Evolutionary conservation across 1,140 invertebrate species (phyloP), one percentile per base, ranked within the genome.

Genomic region (Drosophila bipectinata): DNA sequence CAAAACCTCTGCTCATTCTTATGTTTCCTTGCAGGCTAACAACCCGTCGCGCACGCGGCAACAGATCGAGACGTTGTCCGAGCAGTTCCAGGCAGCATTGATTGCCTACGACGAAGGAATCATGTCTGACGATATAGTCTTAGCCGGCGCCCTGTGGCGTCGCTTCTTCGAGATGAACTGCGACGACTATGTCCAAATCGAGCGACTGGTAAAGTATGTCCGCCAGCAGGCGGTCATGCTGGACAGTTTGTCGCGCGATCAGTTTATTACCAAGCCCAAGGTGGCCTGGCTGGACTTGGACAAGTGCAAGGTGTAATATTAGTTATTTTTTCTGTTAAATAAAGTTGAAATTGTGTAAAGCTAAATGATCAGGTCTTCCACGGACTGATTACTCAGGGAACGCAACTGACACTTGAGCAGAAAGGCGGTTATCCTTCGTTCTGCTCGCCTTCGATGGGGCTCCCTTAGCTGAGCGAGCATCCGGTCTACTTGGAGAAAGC

Each of bases 21-120:
- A 15, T 12, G 8, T 4, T 52, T 1, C 8, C 26, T 45, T 26
- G 26, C 53, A 95, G 94, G 92, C 92, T 34, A 93, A 93, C 51
- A 95, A 94, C 92, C 87, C 93, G 54, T 91, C 93, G 1, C 92
- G 92, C 55, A 93, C 94, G 18, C 93, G 92, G 34, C 92, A 93
- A 56, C 94, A 96, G 88, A 92, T 95, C 1, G 49, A 92, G 48
- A 93, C 94, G 55, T 85, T 97, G 5, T 94, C 94, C 8, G 93
- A 96, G 69, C 95, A 97, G 85, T 96, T 98, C 90, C 95, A 97
- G 92, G 96, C 96, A n/a, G 94, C 96, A 44, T 83, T 98, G 21
- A 94, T 98, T 69, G 93, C 93, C n/a, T 98, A 98, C 84, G 97
- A 98, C 91, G 97, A 98, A 93, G 97, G 96, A 18, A 82, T 98